Percentiles rank a stretch among this genome's conserved stretches.
Evolutionary conservation across 2,113 vertebrate species (phyloP).

Genomic region (Mugil cephalus): DNA sequence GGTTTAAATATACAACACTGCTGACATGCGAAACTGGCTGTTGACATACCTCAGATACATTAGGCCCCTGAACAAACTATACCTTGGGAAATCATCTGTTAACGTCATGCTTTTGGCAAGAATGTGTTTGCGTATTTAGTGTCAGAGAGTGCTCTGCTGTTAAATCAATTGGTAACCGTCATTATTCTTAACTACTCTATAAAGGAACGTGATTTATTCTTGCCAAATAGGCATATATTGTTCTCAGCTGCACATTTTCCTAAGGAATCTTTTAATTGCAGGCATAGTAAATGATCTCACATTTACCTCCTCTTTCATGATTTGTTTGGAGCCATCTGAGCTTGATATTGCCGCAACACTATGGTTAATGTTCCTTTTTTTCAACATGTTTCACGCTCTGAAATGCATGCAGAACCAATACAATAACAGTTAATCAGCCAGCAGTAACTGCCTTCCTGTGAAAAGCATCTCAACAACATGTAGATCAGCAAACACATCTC

Average conservation of each 20-base stretch:
- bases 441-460: slow-evolving; percentile 9
- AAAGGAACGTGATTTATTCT: slow-evolving; percentile 36
- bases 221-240: slow-evolving; percentile 32
- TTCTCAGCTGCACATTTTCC: slow-evolving; percentile 5
- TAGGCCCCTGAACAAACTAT: slow-evolving; percentile 69
- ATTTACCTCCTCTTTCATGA: slow-evolving; percentile 29
- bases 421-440: slow-evolving; percentile 35
- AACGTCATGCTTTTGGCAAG: slow-evolving; percentile 55
- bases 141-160: slow-evolving; percentile 51
- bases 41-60: slow-evolving; percentile 69
- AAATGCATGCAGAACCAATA: neutral
- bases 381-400: neutral
- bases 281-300: slow-evolving; percentile 11
- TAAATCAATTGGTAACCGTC: slow-evolving; percentile 49
- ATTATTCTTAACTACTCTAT: slow-evolving; percentile 56
- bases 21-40: slow-evolving; percentile 71
- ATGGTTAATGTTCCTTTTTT: slow-evolving; percentile 24
- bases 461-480: slow-evolving; percentile 38
- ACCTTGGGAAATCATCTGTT: slow-evolving; percentile 65
- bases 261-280: neutral
- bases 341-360: slow-evolving; percentile 27
- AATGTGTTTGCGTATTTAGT: slow-evolving; percentile 48
- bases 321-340: slow-evolving; percentile 40
- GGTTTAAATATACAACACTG: slow-evolving; percentile 65
- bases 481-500: slow-evolving; percentile 35